These are phyloP conservation scores for Grus americana DNA, from an alignment of 2,113 vertebrate genomes.

Conservation along the genomic window DNA sequence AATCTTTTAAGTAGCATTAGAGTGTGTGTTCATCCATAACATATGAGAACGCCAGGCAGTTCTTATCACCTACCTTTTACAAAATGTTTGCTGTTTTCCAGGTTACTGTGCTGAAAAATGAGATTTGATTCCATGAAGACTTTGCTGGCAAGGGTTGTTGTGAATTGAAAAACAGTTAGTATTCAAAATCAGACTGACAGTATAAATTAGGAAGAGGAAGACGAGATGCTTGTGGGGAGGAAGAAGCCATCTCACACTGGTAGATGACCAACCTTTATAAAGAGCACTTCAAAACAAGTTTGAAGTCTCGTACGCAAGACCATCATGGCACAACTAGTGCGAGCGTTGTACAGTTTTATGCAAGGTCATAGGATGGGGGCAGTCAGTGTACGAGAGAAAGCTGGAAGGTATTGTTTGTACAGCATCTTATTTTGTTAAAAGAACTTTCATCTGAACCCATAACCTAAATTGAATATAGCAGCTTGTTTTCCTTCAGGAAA, in stretches of 20 bases:
- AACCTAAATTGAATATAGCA: not conserved
- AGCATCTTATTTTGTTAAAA: not conserved
- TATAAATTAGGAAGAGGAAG: not conserved
- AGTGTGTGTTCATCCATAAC: conserved; percentile 75
- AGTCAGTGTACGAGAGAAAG: conserved; percentile 15
- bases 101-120: not conserved
- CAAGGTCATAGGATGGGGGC: not conserved
- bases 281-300: not conserved
- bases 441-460: not conserved
- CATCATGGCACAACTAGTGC: not conserved
- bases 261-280: not conserved
- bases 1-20: conserved; percentile 82
- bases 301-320: not conserved
- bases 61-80: conserved; percentile 51
- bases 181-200: conserved; percentile 14
- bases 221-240: not conserved
- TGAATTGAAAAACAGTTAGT: not conserved
- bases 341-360: not conserved
- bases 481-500: not conserved
- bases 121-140: not conserved
- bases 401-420: not conserved
- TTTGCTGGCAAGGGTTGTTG: not conserved
- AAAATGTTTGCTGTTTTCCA: not conserved
- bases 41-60: conserved; percentile 71
- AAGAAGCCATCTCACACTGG: not conserved